These are phyloP conservation scores for Patagioenas fasciata DNA, from an alignment of 2,113 vertebrate genomes.

Conservation along the genomic window DNA sequence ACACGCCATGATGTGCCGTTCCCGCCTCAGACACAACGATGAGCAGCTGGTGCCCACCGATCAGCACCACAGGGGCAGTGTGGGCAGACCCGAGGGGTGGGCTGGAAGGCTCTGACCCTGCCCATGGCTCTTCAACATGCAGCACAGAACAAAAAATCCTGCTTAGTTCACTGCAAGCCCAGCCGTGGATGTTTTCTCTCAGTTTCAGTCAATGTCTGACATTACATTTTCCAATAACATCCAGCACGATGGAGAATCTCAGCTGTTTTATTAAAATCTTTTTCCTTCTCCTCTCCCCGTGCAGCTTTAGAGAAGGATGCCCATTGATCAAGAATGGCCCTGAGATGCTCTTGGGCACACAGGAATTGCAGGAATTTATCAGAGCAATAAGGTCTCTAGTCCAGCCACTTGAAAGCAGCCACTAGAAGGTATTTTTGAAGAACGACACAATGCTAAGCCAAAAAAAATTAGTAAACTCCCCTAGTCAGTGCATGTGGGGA, in stretches of 20 bases:
- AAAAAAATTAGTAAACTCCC: neutral
- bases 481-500: neutral
- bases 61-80: neutral
- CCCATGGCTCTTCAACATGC: neutral
- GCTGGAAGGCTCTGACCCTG: neutral
- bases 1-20: neutral
- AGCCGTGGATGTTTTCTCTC: neutral
- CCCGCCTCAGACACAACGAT: rapidly evolving
- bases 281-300: neutral
- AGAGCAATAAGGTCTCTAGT: neutral
- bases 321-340: neutral
- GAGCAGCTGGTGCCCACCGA: neutral
- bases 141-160: neutral
- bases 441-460: neutral
- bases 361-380: conserved; percentile 34
- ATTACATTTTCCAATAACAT: neutral
- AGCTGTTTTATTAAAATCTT: neutral
- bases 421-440: neutral
- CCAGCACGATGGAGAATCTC: neutral
- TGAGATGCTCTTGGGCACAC: neutral
- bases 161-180: neutral
- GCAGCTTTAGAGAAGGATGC: neutral
- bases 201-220: neutral
- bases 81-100: neutral
- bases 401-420: neutral